phyloP scores from a whole-genome alignment of 1,140 invertebrate genomes.

The Temnothorax curvispinosus region DNA sequence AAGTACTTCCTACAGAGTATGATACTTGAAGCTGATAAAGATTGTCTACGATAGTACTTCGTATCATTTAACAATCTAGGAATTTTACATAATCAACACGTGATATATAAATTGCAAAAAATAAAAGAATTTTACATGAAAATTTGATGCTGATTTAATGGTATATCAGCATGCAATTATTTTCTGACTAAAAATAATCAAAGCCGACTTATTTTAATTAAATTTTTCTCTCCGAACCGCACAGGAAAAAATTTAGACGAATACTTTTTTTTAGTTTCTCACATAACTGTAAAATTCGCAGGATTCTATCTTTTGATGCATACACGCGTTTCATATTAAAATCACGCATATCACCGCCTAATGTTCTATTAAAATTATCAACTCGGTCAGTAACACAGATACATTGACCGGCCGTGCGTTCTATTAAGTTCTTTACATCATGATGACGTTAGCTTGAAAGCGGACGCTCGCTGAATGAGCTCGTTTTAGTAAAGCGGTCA shows the following conservation, averaged over 20 bases:
- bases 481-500: conserved; percentile 59
- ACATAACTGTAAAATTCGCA: not conserved
- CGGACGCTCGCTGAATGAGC: conserved; percentile 53
- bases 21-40: conserved; percentile 58
- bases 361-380: conserved; percentile 59
- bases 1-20: conserved; percentile 60
- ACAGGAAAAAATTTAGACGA: not conserved
- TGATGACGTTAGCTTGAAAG: conserved; percentile 56
- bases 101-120: no score
- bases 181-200: not conserved
- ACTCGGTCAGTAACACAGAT: conserved; percentile 51
- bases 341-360: conserved; percentile 17
- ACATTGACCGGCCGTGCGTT: conserved; percentile 36
- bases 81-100: not conserved
- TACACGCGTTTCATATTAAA: not conserved
- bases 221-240: not conserved
- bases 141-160: not conserved
- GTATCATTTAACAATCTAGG: conserved; percentile 41
- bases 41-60: conserved; percentile 54
- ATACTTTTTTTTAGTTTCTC: not conserved
- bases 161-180: not conserved
- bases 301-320: not conserved
- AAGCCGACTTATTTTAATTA: not conserved
- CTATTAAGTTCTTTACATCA: conserved; percentile 57
- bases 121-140: not conserved